Conservation (phyloP, 2,113 vertebrate genomes). For the Antechinus stuartii region DNA sequence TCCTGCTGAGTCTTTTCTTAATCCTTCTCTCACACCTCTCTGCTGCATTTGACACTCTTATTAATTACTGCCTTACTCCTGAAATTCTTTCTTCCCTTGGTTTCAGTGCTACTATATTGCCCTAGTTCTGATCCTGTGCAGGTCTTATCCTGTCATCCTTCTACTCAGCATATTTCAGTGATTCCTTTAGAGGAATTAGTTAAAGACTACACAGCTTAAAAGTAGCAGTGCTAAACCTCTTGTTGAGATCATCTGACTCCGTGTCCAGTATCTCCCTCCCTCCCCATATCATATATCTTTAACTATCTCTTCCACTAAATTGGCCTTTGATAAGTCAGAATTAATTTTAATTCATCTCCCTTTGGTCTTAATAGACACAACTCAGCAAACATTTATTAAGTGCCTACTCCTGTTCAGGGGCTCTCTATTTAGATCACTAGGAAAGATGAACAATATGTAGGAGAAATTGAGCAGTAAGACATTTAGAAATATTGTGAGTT, state of each 20-base stretch:
- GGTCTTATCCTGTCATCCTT: neutral
- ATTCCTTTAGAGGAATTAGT: neutral
- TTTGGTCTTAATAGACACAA: neutral
- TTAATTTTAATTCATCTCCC: neutral
- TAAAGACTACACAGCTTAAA: neutral
- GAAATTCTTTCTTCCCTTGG: neutral
- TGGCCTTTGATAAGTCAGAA: neutral
- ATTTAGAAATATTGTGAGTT: neutral
- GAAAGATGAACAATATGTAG: neutral
- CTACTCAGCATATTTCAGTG: neutral
- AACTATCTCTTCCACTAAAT: neutral
- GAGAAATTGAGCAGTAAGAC: neutral
- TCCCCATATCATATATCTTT: neutral
- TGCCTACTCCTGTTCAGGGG: neutral
- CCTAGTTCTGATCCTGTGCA: neutral
- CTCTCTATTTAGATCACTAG: neutral
- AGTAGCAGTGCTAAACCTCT: neutral
- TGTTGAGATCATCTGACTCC: neutral
- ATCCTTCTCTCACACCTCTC: neutral
- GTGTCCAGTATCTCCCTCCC: neutral
- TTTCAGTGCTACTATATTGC: neutral
- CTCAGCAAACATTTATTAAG: neutral
- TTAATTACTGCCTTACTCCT: neutral
- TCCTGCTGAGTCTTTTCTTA: neutral
- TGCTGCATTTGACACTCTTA: neutral